Evolutionary conservation across 2,797 vertebrate species (phyloP), one percentile per base, ranked within the genome.

Genomic region (Tamandua tetradactyla): DNA sequence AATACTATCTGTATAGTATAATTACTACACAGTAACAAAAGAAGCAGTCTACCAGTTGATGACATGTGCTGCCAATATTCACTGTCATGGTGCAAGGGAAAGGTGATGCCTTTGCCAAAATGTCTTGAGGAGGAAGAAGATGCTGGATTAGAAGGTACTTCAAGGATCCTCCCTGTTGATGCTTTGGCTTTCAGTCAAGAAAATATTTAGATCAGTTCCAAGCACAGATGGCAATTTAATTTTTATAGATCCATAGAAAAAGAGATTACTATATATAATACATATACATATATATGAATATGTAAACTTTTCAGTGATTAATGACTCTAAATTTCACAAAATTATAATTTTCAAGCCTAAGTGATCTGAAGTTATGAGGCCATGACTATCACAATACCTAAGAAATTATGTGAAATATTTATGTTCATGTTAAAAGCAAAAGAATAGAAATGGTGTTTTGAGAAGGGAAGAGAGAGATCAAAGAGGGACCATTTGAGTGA

Each of bases 221-320:
- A 93, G 95, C 74, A 95, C 80, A 93, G 62, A 93, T 95, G 87
- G 80, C 76, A 94, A 94, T 87, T 96, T 95, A 91, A 84, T 95
- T 89, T 95, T 96, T 94, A 94, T 86, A 75, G 12, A n/a, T 83
- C 59, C 87, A 87, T n/a, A 95, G 49, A 47, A 92, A 88, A 90
- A 89, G 12, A 94, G 47, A 85, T 49, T 61, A 7, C 15, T 66
- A n/a, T 66, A n/a, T 18, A 5, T 35, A 15, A 32, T 23, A 3
- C 22, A 22, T 8, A 18, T 61, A 61, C 20, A 30, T 11, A 30
- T 61, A 10, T 20, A 55, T 27, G n/a, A 52, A 35, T 55, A 35
- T 44, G 40, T n/a, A 83, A 49, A 81, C 11, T 61, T 59, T 69
- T 82, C 3, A 72, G 22, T 89, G 76, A 69, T 79, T 62, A 95